Evolutionary conservation across 2,113 vertebrate genomes (phyloP), one percentile per base, ranked within the genome.

Genomic region (Dasyornis broadbenti): DNA sequence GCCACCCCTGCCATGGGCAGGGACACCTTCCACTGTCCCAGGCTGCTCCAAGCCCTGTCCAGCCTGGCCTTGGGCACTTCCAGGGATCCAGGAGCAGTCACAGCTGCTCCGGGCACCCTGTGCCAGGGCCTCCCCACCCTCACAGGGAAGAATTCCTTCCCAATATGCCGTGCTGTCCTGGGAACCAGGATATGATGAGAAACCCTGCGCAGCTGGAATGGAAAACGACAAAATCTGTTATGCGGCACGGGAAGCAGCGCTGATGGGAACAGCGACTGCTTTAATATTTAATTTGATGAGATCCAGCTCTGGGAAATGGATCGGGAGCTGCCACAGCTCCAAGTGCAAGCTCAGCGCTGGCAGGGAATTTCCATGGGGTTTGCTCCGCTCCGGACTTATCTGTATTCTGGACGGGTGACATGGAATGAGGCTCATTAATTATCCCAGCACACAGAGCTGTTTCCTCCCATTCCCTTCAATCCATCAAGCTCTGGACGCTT

Each of bases 321-420:
- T 44, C 0, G 0, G 82, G 81, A 76, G 49, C 61, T 93, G 82
- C 61, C 66, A 45, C 65, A 76, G 70, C 70, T 94, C 40, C 75
- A 49, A 81, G 77, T 0, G 0, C 3, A 5, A 1, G 2, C 54
- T 40, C 49, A 23, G 57, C 0, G 0, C 53, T 82, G 35, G 27
- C 44, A 49, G 63, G 53, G 73, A 91, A 69, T 79, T 87, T 85
- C 66, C 75, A 50, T 0, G 0, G 65, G 59, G 40, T 64, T 91
- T 84, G 61, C 75, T 60, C 4, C 0, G 0, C 82, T 64, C 57
- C 0, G 0, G n/a, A 61, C 40, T 88, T 79, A 80, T 50, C 75
- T 90, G 6, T 40, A 52, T 76, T 61, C 82, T 80, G 30, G 24
- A 57, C 65, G n/a, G 53, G 66, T 92, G 82, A 69, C 53, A 40